phyloP scores from a whole-genome alignment of 2,113 vertebrate species.

The Salvator merianae region DNA sequence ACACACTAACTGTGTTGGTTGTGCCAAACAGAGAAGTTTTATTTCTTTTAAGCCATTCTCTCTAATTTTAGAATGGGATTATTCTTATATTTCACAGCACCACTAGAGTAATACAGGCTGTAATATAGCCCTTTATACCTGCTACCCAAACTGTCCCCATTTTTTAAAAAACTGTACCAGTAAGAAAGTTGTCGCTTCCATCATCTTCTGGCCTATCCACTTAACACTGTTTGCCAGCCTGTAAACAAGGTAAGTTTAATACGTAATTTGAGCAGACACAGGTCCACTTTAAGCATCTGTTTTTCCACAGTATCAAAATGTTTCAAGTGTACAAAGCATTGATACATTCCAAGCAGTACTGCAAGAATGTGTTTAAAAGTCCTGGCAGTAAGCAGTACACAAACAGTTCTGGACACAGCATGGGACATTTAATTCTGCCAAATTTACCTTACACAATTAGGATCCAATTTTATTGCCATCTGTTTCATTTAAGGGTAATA shows the following conservation, averaged over 20 bases:
- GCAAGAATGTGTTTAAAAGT: conserved; percentile 53
- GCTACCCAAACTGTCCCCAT: conserved; percentile 53
- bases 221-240: conserved; percentile 71
- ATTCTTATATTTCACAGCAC: conserved; percentile 71
- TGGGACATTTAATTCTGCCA: conserved; percentile 55
- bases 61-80: conserved; percentile 46
- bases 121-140: conserved; percentile 64
- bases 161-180: conserved; percentile 57
- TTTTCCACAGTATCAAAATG: conserved; percentile 44
- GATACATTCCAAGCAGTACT: conserved; percentile 72
- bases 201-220: conserved; percentile 57
- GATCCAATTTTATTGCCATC: conserved; percentile 52
- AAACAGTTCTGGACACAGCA: conserved; percentile 50
- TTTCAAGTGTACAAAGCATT: conserved; percentile 73
- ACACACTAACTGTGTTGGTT: conserved; percentile 43
- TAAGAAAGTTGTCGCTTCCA: conserved; percentile 57
- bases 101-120: conserved; percentile 67
- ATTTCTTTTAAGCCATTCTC: conserved; percentile 20
- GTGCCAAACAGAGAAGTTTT: conserved; percentile 49
- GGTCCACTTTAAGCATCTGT: conserved; percentile 64
- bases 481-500: conserved; percentile 44
- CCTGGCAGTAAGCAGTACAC: conserved; percentile 58
- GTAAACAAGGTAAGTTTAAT: conserved; percentile 76
- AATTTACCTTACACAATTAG: conserved; percentile 47
- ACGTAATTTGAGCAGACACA: conserved; percentile 73